phyloP scores from a whole-genome alignment of 2,113 vertebrate genomes.

The Aptenodytes forsteri region DNA sequence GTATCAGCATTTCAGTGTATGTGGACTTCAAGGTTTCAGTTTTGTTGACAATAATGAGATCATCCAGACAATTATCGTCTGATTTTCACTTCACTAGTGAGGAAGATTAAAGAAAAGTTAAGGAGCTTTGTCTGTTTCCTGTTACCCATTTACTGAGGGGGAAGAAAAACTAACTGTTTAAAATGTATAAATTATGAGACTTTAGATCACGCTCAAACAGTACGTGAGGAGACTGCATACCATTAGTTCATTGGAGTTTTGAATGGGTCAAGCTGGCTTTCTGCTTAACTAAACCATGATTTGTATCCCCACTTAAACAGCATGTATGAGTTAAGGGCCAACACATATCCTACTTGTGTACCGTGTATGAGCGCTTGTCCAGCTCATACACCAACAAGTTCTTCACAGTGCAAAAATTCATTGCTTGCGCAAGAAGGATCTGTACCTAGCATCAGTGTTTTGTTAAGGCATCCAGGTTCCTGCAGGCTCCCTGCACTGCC shows the following conservation, averaged over 20 bases:
- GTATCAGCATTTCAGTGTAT: conserved; percentile 68
- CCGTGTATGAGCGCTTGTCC: fast-evolving
- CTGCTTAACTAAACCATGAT: neutral
- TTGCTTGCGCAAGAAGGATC: neutral
- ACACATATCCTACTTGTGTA: fast-evolving
- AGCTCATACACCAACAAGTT: neutral
- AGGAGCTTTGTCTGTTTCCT: conserved; percentile 77
- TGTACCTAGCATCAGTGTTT: neutral
- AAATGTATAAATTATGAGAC: conserved; percentile 55
- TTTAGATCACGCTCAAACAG: neutral
- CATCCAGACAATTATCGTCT: conserved; percentile 78
- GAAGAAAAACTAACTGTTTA: conserved; percentile 36
- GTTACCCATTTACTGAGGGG: conserved; percentile 65
- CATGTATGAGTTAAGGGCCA: neutral
- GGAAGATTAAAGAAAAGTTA: conserved; percentile 80
- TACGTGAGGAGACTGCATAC: neutral
- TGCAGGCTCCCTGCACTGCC: neutral
- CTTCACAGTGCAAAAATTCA: neutral
- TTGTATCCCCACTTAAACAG: neutral
- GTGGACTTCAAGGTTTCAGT: conserved; percentile 74
- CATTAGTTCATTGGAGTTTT: neutral
- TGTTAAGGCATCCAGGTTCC: neutral
- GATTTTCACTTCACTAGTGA: conserved; percentile 75
- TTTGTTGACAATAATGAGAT: conserved; percentile 82
- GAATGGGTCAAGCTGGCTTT: conserved; percentile 7